These are phyloP conservation scores for Calypte anna DNA, from an alignment of 2,113 vertebrate genomes.

Conservation along the genomic window DNA sequence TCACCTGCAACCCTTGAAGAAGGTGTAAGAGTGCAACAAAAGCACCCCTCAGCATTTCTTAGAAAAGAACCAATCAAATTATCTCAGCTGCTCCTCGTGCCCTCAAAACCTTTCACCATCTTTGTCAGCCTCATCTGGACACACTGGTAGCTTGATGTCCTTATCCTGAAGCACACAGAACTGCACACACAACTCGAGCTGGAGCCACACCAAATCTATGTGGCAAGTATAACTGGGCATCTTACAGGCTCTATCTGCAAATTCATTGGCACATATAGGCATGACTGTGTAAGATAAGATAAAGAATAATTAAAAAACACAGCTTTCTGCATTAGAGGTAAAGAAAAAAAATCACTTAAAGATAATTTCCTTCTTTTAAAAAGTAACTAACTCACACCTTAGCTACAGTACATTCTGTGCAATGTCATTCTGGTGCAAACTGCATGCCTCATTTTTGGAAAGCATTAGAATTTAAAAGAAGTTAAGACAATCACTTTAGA, in stretches of 20 bases:
- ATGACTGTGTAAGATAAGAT: background rate
- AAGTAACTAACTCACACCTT: background rate
- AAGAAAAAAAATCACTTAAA: background rate
- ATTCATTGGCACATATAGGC: background rate
- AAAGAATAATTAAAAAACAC: background rate
- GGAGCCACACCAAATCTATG: background rate
- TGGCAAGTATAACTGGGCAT: background rate
- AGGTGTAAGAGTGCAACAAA: background rate
- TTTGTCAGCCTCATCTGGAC: background rate
- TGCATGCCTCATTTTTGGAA: background rate
- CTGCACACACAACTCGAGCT: background rate
- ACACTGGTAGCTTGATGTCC: background rate
- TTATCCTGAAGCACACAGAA: fast-evolving
- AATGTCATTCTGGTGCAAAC: background rate
- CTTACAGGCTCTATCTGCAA: background rate
- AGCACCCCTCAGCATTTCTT: no score
- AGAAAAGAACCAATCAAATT: background rate
- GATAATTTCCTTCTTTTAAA: background rate
- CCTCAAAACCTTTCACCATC: background rate
- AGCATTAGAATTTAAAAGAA: slow-evolving; percentile 18
- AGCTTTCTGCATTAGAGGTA: background rate
- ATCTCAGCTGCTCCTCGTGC: fast-evolving
- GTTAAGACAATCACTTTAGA: background rate
- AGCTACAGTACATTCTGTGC: background rate
- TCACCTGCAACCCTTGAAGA: fast-evolving